Evolutionary conservation across 1,140 invertebrate genomes (phyloP).

Genomic region (Megalonaias nervosa): DNA sequence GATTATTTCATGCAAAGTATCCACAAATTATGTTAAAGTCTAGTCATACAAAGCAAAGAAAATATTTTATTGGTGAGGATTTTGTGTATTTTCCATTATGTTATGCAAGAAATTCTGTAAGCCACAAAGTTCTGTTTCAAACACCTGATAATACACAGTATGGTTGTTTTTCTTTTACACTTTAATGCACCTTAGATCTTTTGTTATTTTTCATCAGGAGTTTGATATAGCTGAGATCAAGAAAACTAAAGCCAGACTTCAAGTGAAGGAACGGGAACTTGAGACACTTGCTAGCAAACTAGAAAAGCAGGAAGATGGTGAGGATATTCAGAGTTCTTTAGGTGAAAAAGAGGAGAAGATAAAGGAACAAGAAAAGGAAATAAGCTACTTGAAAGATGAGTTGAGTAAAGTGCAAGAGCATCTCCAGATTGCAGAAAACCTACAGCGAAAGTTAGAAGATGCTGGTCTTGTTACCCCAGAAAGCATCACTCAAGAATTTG

Average conservation of each 20-base stretch:
- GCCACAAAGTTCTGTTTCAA: no score
- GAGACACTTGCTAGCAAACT: neutral
- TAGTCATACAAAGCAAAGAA: no score
- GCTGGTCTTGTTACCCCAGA: conserved; percentile 28
- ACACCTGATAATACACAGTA: no score
- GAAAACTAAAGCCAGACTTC: neutral
- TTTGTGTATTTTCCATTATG: no score
- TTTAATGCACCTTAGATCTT: no score
- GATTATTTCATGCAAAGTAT: no score
- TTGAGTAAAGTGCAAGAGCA: conserved; percentile 30
- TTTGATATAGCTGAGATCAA: no score
- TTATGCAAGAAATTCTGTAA: no score
- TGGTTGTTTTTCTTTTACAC: no score
- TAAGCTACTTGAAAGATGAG: conserved; percentile 26
- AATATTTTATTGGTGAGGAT: no score
- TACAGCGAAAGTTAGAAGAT: conserved; percentile 35
- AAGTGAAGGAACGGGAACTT: neutral
- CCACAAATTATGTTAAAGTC: no score
- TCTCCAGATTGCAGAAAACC: conserved; percentile 30
- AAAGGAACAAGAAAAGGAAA: conserved; percentile 7
- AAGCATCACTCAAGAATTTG: conserved; percentile 8
- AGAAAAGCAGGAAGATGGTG: neutral
- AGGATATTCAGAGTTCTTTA: neutral
- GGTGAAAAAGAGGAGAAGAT: neutral
- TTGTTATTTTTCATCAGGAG: no score